These are phyloP conservation scores for Eptesicus fuscus DNA, from an alignment of 2,113 vertebrate species.

Conservation along the genomic window DNA sequence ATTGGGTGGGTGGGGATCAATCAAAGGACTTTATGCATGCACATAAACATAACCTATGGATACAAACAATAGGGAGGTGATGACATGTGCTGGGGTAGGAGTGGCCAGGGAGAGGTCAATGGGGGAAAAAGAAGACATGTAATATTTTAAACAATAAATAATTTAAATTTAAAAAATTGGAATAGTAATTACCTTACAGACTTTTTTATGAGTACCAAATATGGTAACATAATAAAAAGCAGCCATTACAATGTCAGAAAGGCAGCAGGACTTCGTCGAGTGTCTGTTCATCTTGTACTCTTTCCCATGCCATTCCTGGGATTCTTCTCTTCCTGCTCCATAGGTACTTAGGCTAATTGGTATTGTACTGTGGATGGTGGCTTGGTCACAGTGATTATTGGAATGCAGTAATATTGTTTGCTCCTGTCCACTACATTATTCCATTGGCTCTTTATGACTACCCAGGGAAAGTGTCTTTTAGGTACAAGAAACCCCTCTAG, in stretches of 20 bases:
- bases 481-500: not conserved
- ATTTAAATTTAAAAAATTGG: not conserved
- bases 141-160: too few species aligned
- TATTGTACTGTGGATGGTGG: too few species aligned
- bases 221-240: not conserved
- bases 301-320: not conserved
- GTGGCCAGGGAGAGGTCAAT: too few species aligned
- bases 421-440: not conserved
- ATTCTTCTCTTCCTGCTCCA: not conserved
- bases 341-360: not conserved
- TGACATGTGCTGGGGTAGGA: too few species aligned
- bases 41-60: too few species aligned
- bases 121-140: too few species aligned
- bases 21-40: too few species aligned
- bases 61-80: too few species aligned
- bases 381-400: too few species aligned
- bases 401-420: not conserved
- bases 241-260: not conserved
- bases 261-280: fast-evolving
- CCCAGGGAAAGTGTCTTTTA: not conserved
- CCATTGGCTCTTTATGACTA: not conserved
- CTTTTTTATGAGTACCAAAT: not conserved
- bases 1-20: not conserved
- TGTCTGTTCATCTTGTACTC: not conserved
- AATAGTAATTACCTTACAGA: not conserved